Base-by-base conservation (phyloP, 2,888 invertebrate genomes). In the Meghimatium bilineatum region DNA sequence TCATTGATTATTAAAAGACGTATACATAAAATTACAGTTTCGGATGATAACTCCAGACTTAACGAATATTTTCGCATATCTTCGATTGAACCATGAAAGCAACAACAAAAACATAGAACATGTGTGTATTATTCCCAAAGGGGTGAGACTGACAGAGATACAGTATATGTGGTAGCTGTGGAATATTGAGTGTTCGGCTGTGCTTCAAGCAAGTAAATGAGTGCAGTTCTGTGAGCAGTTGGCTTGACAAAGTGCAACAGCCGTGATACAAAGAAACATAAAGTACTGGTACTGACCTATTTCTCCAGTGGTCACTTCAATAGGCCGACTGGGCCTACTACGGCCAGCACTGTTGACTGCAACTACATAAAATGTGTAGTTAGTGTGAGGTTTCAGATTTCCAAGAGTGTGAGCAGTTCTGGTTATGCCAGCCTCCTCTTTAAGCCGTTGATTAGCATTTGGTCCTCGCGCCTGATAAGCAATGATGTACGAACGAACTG, bases 361-460 rank as follows among this genome's bases (percentile, higher is more conserved):
- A 89, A 97, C 96, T 88, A 99, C 97, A 93, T 96, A 97, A 95
- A 99, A 97, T 94, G 98, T 98, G 94, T 99, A 99, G 93, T 97
- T 97, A 10, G 98, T 98, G 94, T 97, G 98, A 0, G 99, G 98
- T 87, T 97, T 97, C 86, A 98, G 95, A 82, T 92, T 90, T 56
- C 89, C 86, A 36, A 99, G 97, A 67, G 97, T 96, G 94, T 98
- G 97, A 94, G 97, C 97, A 95, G 97, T 97, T 75, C 86, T 87
- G 91, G 97, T 97, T 91, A 98, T 97, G 84, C 98, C 97, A 85
- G 97, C 97, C 92, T 98, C 97, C 94, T 98, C 98, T 91, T 97
- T 96, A 95, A 60, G 1, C 36, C 75, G 44, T 14, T 8, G 10
- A 3, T 36, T 49, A 6, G 36, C 12, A 12, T 26, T 49, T 1